These are phyloP conservation scores for Tetragnatha montana DNA, from an alignment of 2,888 invertebrate species.

Conservation along the genomic window DNA sequence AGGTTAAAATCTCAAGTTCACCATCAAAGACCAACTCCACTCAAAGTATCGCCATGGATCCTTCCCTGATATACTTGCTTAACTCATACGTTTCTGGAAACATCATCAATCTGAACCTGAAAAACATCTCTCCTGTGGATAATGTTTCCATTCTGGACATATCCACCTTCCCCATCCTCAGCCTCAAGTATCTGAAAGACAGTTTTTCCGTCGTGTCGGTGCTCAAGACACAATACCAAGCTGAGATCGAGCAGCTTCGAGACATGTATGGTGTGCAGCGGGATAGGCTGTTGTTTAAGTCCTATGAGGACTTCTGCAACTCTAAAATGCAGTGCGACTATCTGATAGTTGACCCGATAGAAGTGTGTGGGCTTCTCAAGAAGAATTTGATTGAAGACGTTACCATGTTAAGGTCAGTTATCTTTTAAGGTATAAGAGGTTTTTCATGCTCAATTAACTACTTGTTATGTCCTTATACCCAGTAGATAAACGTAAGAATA, in stretches of 20 bases:
- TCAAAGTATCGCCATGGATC: conserved; percentile 49
- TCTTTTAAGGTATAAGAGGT: too few species aligned
- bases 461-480: too few species aligned
- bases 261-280: conserved; percentile 39
- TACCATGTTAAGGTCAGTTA: conserved; percentile 50
- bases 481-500: too few species aligned
- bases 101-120: conserved; percentile 48
- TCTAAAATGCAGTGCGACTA: conserved; percentile 52
- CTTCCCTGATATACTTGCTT: conserved; percentile 52
- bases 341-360: conserved; percentile 59
- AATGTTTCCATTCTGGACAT: conserved; percentile 55
- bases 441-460: too few species aligned
- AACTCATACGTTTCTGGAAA: conserved; percentile 54
- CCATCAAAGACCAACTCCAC: background rate
- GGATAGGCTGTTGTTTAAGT: conserved; percentile 50
- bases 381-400: conserved; percentile 61
- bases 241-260: conserved; percentile 54
- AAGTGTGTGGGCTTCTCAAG: conserved; percentile 57
- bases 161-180: conserved; percentile 56
- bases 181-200: conserved; percentile 47
- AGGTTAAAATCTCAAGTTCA: conserved; percentile 14
- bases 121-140: conserved; percentile 31
- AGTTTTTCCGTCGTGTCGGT: conserved; percentile 20
- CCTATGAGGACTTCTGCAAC: conserved; percentile 59
- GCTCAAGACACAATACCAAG: conserved; percentile 40